Conservation (phyloP, 2,888 invertebrate species). For the Cephonodes hylas region DNA sequence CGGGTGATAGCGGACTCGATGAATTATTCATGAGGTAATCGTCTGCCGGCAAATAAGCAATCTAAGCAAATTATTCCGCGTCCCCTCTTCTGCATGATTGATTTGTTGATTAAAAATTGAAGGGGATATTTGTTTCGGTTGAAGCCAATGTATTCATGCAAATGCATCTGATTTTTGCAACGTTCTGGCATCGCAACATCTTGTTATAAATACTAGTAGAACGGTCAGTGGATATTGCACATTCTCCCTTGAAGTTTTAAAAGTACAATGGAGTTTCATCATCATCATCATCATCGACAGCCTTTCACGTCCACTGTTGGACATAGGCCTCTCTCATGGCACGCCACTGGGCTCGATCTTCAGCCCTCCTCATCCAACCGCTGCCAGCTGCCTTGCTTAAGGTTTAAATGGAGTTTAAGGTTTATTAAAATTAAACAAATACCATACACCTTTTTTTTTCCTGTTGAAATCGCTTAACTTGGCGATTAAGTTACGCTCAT, state of each 20-base stretch:
- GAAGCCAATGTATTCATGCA: not conserved
- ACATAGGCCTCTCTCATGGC: no score
- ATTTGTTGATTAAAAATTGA: not conserved
- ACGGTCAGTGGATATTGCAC: no score
- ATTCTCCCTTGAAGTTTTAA: no score
- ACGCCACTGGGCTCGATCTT: no score
- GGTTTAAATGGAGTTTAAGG: no score
- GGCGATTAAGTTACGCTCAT: not conserved
- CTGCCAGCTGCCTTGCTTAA: no score
- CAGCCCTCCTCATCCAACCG: no score
- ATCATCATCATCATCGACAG: no score
- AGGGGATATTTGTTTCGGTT: not conserved
- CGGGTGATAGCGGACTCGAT: constrained; percentile 13
- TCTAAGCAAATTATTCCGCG: constrained; percentile 1
- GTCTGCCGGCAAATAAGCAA: not conserved
- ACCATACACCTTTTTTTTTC: not conserved
- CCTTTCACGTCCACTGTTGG: no score
- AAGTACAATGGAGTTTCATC: no score
- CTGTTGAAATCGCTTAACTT: not conserved
- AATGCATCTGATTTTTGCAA: not conserved
- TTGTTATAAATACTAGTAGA: no score
- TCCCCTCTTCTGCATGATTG: not conserved
- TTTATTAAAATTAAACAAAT: not conserved
- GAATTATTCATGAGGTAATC: constrained; percentile 1
- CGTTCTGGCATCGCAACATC: no score